phyloP scores from a whole-genome alignment of 2,113 vertebrate genomes.

The Urocynchramus pylzowi region DNA sequence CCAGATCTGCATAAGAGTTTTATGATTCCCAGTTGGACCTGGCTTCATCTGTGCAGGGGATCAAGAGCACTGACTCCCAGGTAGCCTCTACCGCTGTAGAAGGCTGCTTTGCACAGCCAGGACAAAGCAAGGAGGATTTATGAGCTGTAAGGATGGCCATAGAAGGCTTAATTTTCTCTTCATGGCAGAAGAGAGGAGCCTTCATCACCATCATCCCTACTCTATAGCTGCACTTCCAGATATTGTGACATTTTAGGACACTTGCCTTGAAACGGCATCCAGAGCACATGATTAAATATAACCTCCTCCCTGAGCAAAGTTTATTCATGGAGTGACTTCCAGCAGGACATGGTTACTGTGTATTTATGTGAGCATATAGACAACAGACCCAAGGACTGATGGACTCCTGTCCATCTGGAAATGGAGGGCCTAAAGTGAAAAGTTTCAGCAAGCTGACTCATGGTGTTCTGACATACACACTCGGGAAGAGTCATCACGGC shows the following conservation, averaged over 20 bases:
- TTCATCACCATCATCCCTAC: neutral
- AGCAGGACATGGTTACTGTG: neutral
- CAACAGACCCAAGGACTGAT: neutral
- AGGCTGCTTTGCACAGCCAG: neutral
- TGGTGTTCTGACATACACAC: neutral
- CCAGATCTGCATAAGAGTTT: neutral
- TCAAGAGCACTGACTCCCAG: neutral
- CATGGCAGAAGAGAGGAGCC: neutral
- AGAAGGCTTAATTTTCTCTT: neutral
- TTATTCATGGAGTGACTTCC: neutral
- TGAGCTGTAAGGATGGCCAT: fast-evolving
- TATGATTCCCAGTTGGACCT: neutral
- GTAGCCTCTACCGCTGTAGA: neutral
- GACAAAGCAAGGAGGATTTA: neutral
- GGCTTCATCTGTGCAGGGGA: neutral
- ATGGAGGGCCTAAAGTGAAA: neutral
- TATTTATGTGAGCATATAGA: neutral
- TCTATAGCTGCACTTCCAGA: neutral
- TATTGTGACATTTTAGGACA: neutral
- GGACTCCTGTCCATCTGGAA: neutral
- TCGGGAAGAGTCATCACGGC: neutral
- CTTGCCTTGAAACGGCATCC: neutral
- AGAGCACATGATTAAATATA: neutral
- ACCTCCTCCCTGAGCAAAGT: neutral
- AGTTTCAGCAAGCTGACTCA: neutral